These are phyloP conservation scores for Strigamia maritima DNA, from an alignment of 2,888 invertebrate species.

Conservation along the genomic window DNA sequence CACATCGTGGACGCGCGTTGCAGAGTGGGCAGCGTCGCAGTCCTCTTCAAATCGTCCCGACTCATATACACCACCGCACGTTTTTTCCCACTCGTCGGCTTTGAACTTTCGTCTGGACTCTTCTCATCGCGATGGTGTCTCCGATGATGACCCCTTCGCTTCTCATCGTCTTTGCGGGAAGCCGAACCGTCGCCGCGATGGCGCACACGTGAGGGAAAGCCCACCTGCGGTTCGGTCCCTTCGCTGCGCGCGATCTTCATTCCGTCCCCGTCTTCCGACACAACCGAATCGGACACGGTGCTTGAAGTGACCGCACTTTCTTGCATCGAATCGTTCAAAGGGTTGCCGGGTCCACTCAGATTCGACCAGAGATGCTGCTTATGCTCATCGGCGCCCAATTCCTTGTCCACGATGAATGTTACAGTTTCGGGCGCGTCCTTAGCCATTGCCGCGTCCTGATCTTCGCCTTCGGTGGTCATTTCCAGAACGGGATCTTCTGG, in stretches of 20 bases:
- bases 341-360: not conserved
- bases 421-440: not conserved
- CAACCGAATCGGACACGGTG: not conserved
- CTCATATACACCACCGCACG: not conserved
- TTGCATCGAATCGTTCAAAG: not conserved
- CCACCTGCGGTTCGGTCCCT: not conserved
- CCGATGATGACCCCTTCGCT: not conserved
- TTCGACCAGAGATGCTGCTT: not conserved
- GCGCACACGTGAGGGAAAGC: not conserved
- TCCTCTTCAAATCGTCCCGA: constrained; percentile 10
- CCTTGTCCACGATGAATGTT: not conserved
- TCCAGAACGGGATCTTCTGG: not conserved
- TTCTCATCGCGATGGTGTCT: not conserved
- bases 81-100: not conserved
- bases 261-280: not conserved
- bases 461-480: not conserved
- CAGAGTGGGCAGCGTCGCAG: not conserved
- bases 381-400: not conserved
- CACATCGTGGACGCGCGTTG: not conserved
- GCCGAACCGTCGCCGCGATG: not conserved
- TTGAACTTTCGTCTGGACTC: not conserved
- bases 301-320: not conserved
- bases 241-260: not conserved
- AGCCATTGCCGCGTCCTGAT: not conserved
- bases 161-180: not conserved